These are phyloP conservation scores for Uria aalge DNA, from an alignment of 2,113 vertebrate genomes.

Conservation along the genomic window DNA sequence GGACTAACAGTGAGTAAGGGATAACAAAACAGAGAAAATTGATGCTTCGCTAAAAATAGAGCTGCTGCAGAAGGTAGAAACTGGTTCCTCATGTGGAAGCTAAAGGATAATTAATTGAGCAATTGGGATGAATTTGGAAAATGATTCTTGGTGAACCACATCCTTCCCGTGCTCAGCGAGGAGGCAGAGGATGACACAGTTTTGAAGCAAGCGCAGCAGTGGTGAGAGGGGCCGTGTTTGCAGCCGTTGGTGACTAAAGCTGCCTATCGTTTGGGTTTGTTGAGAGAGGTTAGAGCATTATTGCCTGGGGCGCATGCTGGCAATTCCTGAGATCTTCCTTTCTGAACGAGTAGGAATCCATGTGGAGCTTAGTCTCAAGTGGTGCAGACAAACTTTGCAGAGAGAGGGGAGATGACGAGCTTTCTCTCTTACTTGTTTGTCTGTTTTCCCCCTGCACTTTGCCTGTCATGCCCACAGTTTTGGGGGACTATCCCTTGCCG, in stretches of 20 bases:
- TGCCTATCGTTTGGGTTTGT: not conserved
- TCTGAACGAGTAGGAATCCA: not conserved
- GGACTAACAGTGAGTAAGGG: not conserved
- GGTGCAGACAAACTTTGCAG: not conserved
- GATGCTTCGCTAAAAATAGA: constrained; percentile 60
- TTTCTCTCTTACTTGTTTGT: not conserved
- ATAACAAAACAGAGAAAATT: constrained; percentile 31
- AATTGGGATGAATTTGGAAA: constrained; percentile 62
- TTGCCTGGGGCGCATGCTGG: not conserved
- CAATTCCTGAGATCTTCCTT: not conserved
- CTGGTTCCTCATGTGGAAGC: constrained; percentile 55
- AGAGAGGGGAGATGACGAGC: fast-evolving
- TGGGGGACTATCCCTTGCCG: not conserved
- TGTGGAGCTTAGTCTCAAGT: not conserved
- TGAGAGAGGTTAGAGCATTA: not conserved
- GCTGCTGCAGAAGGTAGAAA: constrained; percentile 54
- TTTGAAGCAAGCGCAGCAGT: not conserved
- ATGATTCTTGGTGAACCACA: constrained; percentile 66
- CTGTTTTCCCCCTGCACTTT: not conserved
- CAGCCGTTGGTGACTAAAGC: not conserved
- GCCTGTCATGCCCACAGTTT: not conserved
- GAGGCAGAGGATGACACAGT: not conserved
- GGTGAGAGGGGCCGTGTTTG: not conserved
- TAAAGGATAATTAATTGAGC: constrained; percentile 58
- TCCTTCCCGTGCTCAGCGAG: constrained; percentile 44